These are phyloP conservation scores for Calliphora vomitoria DNA, from an alignment of 2,888 invertebrate genomes.

Conservation along the genomic window DNA sequence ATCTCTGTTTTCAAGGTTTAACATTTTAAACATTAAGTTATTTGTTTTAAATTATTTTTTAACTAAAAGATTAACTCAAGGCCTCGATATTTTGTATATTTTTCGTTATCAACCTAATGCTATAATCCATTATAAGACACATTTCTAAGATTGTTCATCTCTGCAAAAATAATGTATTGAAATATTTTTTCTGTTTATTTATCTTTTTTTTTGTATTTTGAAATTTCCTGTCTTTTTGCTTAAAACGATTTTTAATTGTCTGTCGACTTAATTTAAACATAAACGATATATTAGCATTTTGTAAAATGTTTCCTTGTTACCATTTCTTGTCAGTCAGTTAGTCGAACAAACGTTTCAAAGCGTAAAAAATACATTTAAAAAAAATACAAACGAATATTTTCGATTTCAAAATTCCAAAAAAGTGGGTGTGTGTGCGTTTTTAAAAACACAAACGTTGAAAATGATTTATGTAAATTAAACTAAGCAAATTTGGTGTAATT, in stretches of 20 bases:
- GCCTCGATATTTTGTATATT: no score
- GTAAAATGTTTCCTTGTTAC: constrained; percentile 60
- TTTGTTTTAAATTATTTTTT: background rate
- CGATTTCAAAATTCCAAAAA: constrained; percentile 17
- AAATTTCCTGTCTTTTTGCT: constrained; percentile 44
- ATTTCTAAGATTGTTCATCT: background rate
- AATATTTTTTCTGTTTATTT: constrained; percentile 2
- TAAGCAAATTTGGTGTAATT: constrained; percentile 21
- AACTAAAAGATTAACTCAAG: no score
- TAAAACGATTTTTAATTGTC: constrained; percentile 56
- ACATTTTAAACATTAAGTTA: no score
- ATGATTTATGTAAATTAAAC: constrained; percentile 34
- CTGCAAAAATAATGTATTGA: constrained; percentile 4
- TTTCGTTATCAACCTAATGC: no score
- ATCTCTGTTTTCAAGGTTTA: no score
- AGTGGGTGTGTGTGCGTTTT: constrained; percentile 43
- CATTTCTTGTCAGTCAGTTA: constrained; percentile 40
- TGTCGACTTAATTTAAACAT: constrained; percentile 54
- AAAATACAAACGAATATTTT: constrained; percentile 6
- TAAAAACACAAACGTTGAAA: background rate
- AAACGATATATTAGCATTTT: constrained; percentile 64
- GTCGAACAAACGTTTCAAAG: constrained; percentile 1
- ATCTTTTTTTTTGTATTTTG: constrained; percentile 12
- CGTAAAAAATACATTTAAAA: background rate
- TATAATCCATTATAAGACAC: no score